Base-by-base conservation (phyloP, 2,113 vertebrate genomes). In the Sula dactylatra region DNA sequence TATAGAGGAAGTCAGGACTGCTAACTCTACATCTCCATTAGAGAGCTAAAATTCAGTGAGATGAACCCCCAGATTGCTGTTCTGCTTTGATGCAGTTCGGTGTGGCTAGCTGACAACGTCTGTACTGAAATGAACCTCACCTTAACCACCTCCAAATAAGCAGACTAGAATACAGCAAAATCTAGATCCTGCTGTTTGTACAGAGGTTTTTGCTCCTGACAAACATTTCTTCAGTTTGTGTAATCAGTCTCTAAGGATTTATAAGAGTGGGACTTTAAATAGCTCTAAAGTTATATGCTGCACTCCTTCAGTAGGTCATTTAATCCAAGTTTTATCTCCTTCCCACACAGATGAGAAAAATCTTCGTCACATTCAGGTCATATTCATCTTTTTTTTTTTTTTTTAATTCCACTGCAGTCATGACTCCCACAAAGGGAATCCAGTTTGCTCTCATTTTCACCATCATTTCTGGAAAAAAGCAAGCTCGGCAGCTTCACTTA, bases 301-400 rank as follows among this genome's bases (percentile, higher is more conserved):
- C 61, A 58, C 29, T 86, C 59, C 49, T 93, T 95, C 66, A 88
- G 36, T 80, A 70, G 88, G 61, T 92, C 85, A 66, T 91, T 88
- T 92, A 62, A 87, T 93, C 73, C 81, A 66, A 80, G 20, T 80
- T 95, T 90, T 91, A 52, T 73, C 79, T 94, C 52, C 82, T 87
- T 95, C 85, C 80, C 76, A 91, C 79, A 89, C 47, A 72, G 54
- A 88, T 90, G 66, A 95, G 49, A 94, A 87, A 83, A 78, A 55
- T 77, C 72, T 84, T 92, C 65, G 67, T 90, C 93, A 86, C 40
- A 85, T 80, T 85, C n/a, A 47, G 71, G 65, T 92, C 83, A 71
- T 90, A 67, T 20, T 91, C 25, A 64, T 58, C 20, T 10, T 19
- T 55, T 78, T 67, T 52, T 79, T n/a, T 52, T 79, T 92, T 79